Conservation (phyloP, 2,888 invertebrate species). For the Anorthoa munda region DNA sequence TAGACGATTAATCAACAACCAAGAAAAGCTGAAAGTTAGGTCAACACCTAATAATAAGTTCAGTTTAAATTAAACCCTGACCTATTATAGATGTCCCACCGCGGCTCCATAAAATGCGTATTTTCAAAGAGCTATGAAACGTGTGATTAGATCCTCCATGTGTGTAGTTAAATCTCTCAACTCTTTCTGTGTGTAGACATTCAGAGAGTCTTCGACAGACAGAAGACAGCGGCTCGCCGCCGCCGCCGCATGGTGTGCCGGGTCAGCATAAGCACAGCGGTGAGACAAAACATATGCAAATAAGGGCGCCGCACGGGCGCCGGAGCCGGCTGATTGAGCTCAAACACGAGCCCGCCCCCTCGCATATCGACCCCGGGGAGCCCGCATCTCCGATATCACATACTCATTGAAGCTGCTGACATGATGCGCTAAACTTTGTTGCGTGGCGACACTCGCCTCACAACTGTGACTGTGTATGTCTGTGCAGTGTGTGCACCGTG, state of each 20-base stretch:
- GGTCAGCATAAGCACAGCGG: conserved; percentile 63
- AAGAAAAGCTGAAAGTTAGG: too few relatives aligned
- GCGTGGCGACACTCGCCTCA: not conserved
- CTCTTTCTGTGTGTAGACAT: too few relatives aligned
- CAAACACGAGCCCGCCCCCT: conserved; percentile 53
- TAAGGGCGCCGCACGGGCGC: conserved; percentile 62
- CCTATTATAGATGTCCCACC: too few relatives aligned
- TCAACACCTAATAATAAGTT: too few relatives aligned
- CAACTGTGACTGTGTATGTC: too few relatives aligned
- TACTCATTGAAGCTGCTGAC: conserved; percentile 34
- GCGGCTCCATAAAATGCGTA: too few relatives aligned
- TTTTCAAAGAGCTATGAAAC: not conserved
- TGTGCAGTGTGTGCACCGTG: not conserved
- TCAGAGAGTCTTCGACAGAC: not conserved
- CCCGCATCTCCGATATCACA: conserved; percentile 50
- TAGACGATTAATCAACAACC: too few relatives aligned
- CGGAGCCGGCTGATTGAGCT: conserved; percentile 59
- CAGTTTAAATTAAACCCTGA: too few relatives aligned
- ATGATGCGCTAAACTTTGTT: conserved; percentile 22
- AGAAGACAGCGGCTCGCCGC: not conserved
- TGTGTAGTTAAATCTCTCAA: not conserved
- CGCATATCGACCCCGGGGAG: not conserved
- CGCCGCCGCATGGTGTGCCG: conserved; percentile 14
- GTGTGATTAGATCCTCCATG: not conserved
- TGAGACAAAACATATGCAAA: conserved; percentile 71